phyloP scores from a whole-genome alignment of 2,888 invertebrate genomes.

The Philopedon plagiatum region DNA sequence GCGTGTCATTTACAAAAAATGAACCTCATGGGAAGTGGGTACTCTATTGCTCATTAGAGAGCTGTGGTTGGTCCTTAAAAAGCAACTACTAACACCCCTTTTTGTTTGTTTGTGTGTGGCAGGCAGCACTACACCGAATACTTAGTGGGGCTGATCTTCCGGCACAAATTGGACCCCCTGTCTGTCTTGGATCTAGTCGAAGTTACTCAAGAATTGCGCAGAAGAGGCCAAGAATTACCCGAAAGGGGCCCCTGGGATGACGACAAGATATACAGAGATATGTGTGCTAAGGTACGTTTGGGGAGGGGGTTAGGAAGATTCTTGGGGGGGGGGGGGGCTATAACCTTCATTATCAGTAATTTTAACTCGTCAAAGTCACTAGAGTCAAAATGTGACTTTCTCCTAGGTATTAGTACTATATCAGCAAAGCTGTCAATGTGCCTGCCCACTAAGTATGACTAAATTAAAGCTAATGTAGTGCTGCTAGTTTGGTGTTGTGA shows the following conservation, averaged over 20 bases:
- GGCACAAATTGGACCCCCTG: conserved; percentile 88
- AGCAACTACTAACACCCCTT: conserved; percentile 47
- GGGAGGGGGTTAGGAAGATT: not conserved
- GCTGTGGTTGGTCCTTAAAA: not conserved
- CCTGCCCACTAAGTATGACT: conserved; percentile 56
- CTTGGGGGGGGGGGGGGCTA: not conserved
- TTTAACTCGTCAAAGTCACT: not conserved
- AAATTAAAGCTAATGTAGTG: conserved; percentile 20
- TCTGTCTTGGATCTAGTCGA: conserved; percentile 90
- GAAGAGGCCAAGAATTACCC: conserved; percentile 87
- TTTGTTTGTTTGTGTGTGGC: conserved; percentile 58
- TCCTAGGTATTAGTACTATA: too few species aligned
- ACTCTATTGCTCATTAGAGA: too few species aligned
- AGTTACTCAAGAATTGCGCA: conserved; percentile 88
- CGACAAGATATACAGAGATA: conserved; percentile 86
- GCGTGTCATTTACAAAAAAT: too few species aligned
- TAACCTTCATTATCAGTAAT: not conserved
- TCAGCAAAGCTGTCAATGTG: conserved; percentile 59
- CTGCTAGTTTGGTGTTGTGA: conserved; percentile 26
- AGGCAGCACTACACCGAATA: conserved; percentile 97
- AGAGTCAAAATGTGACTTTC: not conserved
- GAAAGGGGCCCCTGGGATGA: conserved; percentile 86
- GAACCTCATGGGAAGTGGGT: too few species aligned
- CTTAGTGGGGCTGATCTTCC: conserved; percentile 89
- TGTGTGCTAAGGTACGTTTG: conserved; percentile 85